Evolutionary conservation across 2,113 vertebrate genomes (phyloP), one percentile per base, ranked within the genome.

Genomic region (Cinclus mexicanus): DNA sequence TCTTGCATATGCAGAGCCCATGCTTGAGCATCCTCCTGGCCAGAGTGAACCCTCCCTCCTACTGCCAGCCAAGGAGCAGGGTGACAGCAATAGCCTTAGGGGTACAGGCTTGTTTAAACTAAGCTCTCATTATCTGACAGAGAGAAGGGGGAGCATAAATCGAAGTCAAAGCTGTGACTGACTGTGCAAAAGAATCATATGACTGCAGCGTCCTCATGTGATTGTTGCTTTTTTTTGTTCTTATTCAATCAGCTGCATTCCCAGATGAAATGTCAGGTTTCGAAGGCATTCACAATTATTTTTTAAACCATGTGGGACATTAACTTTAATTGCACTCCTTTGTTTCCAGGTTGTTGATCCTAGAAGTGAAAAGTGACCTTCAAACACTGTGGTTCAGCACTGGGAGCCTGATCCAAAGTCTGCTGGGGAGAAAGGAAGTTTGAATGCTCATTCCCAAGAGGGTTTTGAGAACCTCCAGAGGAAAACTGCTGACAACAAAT

Each of bases 141-240:
- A 75, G 70, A 57, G 42, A 72, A 94, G 90, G 63, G 20, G 44
- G 53, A 95, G 82, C 69, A 55, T 89, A 95, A 95, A 94, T 68
- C 23, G 17, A 72, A 95, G 79, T 70, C 70, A 56, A 87, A 87
- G 15, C 83, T 84, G 56, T 92, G 89, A 87, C 69, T 91, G 94
- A 94, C 81, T 94, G 65, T 84, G 93, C 69, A 94, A 96, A 94
- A 95, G 87, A 82, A 69, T 96, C 95, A 91, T 94, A 87, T 94
- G 94, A 97, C 65, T 89, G 74, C 65, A 94, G 89, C 28, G 7
- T 97, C 84, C 83, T 95, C 95, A 94, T 96, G 83, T 97, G 96
- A 96, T 82, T 82, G 86, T 81, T 83, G 56, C 53, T 84, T 86
- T 91, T 91, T 53, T 53, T 82, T 59, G 49, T 91, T 94, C 57